These are phyloP conservation scores for Nothobranchius kuhntae DNA, from an alignment of 2,113 vertebrate genomes.

Conservation along the genomic window DNA sequence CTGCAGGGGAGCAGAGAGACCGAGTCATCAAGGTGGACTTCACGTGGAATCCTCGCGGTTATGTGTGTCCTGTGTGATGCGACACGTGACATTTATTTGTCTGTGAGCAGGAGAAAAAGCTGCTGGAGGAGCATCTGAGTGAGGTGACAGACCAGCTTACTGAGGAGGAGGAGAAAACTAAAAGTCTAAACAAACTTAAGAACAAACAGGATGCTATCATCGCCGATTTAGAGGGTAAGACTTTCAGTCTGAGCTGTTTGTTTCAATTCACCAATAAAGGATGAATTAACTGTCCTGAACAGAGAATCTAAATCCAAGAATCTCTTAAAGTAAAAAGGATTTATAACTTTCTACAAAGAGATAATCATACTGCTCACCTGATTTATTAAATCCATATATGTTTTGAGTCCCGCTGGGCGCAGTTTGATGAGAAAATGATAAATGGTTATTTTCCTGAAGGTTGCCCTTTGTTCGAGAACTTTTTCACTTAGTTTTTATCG, in stretches of 20 bases:
- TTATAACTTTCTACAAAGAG: too few relatives aligned
- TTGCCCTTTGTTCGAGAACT: not conserved
- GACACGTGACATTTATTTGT: not conserved
- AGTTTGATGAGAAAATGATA: too few relatives aligned
- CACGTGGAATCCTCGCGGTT: not conserved
- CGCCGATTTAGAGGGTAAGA: slow-evolving; percentile 86
- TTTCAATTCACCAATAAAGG: not conserved
- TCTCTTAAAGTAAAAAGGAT: too few relatives aligned
- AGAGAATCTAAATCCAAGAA: not conserved
- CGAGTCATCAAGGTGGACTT: slow-evolving; percentile 83
- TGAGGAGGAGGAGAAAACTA: slow-evolving; percentile 90
- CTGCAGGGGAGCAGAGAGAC: slow-evolving; percentile 84
- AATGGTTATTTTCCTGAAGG: too few relatives aligned
- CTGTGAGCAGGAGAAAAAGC: slow-evolving; percentile 84
- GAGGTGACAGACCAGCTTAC: slow-evolving; percentile 86
- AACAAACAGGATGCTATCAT: slow-evolving; percentile 90
- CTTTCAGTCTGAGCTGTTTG: not conserved
- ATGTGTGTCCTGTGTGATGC: not conserved
- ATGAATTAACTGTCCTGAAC: not conserved
- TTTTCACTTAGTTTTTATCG: not conserved
- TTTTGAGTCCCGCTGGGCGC: too few relatives aligned
- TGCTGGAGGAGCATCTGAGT: slow-evolving; percentile 85
- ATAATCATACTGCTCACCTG: too few relatives aligned
- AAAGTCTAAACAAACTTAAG: slow-evolving; percentile 89
- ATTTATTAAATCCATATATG: too few relatives aligned